Evolutionary conservation across 2,888 invertebrate genomes (phyloP).

Genomic region (Tubulanus polymorphus): DNA sequence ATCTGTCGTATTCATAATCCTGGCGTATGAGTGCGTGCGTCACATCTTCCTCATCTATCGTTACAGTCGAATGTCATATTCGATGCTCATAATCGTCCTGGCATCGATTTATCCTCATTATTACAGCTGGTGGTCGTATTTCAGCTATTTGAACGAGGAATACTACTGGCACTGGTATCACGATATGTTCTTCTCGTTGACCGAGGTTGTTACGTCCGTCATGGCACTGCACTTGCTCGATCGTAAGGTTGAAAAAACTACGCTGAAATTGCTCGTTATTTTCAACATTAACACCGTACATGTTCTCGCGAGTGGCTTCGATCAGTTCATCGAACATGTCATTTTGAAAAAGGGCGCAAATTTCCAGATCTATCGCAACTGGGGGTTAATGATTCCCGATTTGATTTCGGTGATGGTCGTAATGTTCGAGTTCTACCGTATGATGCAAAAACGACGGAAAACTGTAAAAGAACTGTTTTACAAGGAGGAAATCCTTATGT

Average conservation of each 20-base stretch:
- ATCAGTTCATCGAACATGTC: slow-evolving; percentile 47
- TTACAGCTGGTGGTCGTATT: slow-evolving; percentile 51
- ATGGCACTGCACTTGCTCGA: slow-evolving; percentile 44
- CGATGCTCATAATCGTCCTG: slow-evolving; percentile 39
- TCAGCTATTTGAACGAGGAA: slow-evolving; percentile 50
- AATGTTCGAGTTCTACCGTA: slow-evolving; percentile 39
- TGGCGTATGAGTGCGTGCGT: slow-evolving; percentile 16
- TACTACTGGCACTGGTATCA: slow-evolving; percentile 45
- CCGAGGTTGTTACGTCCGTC: slow-evolving; percentile 41
- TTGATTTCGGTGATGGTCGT: slow-evolving; percentile 59
- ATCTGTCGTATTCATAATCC: slow-evolving; percentile 10
- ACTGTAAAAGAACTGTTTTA: slow-evolving; percentile 42
- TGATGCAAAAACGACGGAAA: slow-evolving; percentile 38
- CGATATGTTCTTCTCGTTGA: slow-evolving; percentile 47
- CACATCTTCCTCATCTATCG: neutral
- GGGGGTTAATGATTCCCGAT: slow-evolving; percentile 48
- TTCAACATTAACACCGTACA: slow-evolving; percentile 44
- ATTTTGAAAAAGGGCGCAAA: slow-evolving; percentile 31
- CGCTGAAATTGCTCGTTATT: slow-evolving; percentile 46
- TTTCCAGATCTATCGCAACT: slow-evolving; percentile 43
- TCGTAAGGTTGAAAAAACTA: slow-evolving; percentile 27
- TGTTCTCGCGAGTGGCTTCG: slow-evolving; percentile 41
- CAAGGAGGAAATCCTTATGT: slow-evolving; percentile 48
- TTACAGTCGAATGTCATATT: neutral
- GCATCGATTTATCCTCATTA: slow-evolving; percentile 49